Base-by-base conservation (phyloP, 2,888 invertebrate species). In the Eristalis arbustorum region DNA sequence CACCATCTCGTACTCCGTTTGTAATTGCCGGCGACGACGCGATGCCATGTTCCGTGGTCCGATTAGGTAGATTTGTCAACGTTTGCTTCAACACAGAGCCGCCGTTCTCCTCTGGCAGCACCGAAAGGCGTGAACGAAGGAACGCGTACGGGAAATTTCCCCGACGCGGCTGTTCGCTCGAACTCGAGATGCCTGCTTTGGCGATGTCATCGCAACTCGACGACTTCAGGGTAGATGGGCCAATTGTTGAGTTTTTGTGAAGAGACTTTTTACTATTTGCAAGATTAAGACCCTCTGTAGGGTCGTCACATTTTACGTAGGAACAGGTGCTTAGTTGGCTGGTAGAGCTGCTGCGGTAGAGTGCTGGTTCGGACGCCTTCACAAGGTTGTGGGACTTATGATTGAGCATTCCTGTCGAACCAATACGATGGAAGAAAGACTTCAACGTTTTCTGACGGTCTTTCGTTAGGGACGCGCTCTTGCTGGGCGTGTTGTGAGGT, bases 111-210 rank as follows among this genome's bases (percentile, higher is more conserved):
- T 96, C 96, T 1, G 96, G 96, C 87, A 96, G 92, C 62, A 96
- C 96, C 11, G 96, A 96, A 63, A 97, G 92, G 88, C 96, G 95
- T 0, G 96, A 96, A 81, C 96, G 94, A 31, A 96, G 93, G 91
- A 96, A 96, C 3, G 96, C 96, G 90, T 96, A 96, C 0, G 96
- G 96, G 89, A 96, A 96, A 89, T 95, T 95, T 1, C 95, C 95
- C 88, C 95, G 95, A 89, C 95, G 94, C 88, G 93, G 92, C 67
- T 93, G 93, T 67, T 93, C 93, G 92, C 56, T 73, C n/a, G 31
- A 25, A 13, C 74, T 74, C 13, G 73, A 56, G 8, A 93, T 93
- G 87, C 94, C 94, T 88, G 95, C 93, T 90, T 94, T 94, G 79
- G 95, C 94, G 90, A 96, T 95, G 91, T 96, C 96, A 92, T 96